Conservation (phyloP, 2,888 invertebrate species). For the Pseudococcus jackbeardsleyi region DNA sequence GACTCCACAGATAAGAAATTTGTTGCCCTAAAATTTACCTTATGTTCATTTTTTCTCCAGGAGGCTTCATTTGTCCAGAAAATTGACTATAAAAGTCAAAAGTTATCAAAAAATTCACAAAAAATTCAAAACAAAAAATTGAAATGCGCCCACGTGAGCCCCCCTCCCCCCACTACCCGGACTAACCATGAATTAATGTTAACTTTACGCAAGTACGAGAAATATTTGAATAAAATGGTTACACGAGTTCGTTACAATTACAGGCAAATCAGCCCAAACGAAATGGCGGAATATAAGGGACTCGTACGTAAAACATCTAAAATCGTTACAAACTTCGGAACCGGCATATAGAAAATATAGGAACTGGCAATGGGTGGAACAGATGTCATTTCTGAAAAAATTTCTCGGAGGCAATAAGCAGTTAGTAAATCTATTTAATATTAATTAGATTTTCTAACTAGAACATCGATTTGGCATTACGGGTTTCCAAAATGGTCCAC, state of each 20-base stretch:
- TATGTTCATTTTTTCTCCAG: too few species aligned
- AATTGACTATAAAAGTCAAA: too few species aligned
- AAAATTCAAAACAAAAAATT: too few species aligned
- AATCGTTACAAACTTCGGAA: conserved; percentile 56
- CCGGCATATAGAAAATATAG: conserved; percentile 60
- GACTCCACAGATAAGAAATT: too few species aligned
- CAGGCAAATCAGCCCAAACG: conserved; percentile 61
- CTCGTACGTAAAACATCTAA: conserved; percentile 60
- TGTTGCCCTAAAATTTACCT: too few species aligned
- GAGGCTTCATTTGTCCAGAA: too few species aligned
- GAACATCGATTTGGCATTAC: not conserved
- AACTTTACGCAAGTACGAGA: too few species aligned
- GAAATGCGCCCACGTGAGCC: too few species aligned
- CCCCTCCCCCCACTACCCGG: not conserved
- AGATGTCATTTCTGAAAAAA: conserved; percentile 60
- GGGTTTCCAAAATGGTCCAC: not conserved
- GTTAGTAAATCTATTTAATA: conserved; percentile 48
- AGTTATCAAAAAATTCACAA: too few species aligned
- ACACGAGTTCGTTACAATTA: not conserved
- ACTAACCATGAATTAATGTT: too few species aligned
- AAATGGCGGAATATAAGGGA: conserved; percentile 61
- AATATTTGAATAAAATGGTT: too few species aligned
- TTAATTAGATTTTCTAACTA: not conserved
- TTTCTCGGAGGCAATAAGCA: conserved; percentile 63
- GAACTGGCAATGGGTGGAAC: conserved; percentile 62